Conservation (phyloP, 2,888 invertebrate genomes). For the Latrodectus elegans region DNA sequence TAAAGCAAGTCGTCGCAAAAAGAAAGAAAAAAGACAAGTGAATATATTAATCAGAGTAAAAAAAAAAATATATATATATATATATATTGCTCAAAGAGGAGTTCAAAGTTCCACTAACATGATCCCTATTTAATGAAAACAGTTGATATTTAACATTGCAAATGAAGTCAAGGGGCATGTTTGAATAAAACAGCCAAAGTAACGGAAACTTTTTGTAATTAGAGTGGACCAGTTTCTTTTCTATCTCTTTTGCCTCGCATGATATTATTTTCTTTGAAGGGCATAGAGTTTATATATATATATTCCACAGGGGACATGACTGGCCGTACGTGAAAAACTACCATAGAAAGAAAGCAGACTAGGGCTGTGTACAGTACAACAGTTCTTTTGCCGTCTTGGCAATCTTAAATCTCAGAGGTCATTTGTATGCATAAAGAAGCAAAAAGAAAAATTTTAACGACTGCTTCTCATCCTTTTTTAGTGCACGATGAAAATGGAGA, state of each 20-base stretch:
- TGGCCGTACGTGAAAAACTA: conserved; percentile 33
- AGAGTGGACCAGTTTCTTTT: not conserved
- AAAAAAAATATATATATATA: not conserved
- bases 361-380: not conserved
- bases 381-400: not conserved
- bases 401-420: conserved; percentile 40
- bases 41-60: not conserved
- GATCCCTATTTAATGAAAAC: conserved; percentile 47
- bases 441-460: conserved; percentile 46
- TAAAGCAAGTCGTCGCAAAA: no score
- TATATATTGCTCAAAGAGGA: not conserved
- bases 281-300: conserved; percentile 17
- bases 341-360: not conserved
- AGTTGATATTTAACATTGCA: conserved; percentile 57
- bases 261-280: conserved; percentile 2
- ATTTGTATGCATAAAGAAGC: conserved; percentile 52
- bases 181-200: conserved; percentile 26
- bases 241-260: not conserved
- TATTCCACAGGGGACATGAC: conserved; percentile 13
- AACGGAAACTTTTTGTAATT: conserved; percentile 31
- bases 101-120: not conserved
- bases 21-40: no score
- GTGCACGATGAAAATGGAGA: not conserved
- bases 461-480: not conserved
- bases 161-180: conserved; percentile 43